These are phyloP conservation scores for Limnephilus lunatus DNA, from an alignment of 2,888 invertebrate genomes.

Conservation along the genomic window DNA sequence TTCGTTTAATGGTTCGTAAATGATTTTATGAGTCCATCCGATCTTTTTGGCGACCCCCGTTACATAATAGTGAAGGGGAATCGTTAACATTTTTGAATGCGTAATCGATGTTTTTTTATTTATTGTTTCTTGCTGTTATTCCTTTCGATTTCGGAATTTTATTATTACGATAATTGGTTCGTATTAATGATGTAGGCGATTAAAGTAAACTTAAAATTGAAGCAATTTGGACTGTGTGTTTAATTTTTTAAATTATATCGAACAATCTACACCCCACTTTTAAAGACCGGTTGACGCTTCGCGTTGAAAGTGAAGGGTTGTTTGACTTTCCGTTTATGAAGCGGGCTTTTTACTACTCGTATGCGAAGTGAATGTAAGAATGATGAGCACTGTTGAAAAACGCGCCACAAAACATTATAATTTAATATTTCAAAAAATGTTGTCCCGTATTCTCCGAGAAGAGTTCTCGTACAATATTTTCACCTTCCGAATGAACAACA, in stretches of 20 bases:
- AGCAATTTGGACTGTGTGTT: background rate
- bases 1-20: background rate
- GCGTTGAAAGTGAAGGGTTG: background rate
- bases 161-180: background rate
- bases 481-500: background rate
- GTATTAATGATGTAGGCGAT: background rate
- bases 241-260: background rate
- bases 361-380: background rate
- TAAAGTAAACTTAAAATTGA: background rate
- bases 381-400: background rate
- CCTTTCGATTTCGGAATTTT: background rate
- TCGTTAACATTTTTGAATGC: background rate
- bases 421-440: no score
- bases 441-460: background rate
- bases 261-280: background rate
- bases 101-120: background rate
- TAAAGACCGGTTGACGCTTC: background rate
- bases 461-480: background rate
- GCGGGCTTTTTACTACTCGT: background rate
- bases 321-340: background rate
- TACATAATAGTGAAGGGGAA: background rate
- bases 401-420: background rate
- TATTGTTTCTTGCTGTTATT: background rate
- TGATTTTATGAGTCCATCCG: background rate
- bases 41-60: background rate